phyloP scores from a whole-genome alignment of 2,797 vertebrate genomes.

The Spizella passerina region DNA sequence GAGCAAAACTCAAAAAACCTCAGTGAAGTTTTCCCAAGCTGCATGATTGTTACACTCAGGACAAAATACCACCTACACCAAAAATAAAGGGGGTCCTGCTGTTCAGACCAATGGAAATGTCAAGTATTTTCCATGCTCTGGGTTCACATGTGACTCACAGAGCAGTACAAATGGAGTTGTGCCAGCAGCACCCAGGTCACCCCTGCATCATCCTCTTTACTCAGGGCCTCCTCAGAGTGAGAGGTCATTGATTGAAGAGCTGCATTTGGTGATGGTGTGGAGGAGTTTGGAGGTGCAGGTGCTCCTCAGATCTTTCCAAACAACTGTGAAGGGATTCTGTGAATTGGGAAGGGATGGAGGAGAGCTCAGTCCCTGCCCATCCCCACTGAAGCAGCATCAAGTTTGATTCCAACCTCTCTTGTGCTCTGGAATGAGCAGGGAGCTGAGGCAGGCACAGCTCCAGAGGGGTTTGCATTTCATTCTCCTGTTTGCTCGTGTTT shows the following conservation, averaged over 20 bases:
- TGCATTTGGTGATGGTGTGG: neutral
- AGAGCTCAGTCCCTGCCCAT: neutral
- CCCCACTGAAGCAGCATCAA: rapidly evolving
- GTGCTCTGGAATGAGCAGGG: neutral
- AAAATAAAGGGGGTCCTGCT: neutral
- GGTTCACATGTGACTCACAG: neutral
- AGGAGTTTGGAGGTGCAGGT: neutral
- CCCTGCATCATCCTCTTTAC: neutral
- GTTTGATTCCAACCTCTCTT: rapidly evolving
- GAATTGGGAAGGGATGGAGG: neutral
- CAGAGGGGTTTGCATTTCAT: neutral
- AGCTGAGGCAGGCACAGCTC: neutral
- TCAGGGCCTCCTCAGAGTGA: neutral
- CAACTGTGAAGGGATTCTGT: neutral
- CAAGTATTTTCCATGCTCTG: neutral
- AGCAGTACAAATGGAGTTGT: neutral
- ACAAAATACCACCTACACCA: neutral
- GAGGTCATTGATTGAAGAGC: neutral
- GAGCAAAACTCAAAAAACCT: neutral
- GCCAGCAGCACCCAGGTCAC: neutral
- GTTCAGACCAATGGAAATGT: neutral
- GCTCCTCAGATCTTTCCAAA: neutral
- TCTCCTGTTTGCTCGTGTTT: neutral
- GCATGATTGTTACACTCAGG: neutral
- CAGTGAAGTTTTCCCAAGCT: neutral